A percentile compares a stretch with the other conserved stretches of the same genome.
phyloP scores from a whole-genome alignment of 2,113 vertebrate species.

The Sapayoa aenigma region DNA sequence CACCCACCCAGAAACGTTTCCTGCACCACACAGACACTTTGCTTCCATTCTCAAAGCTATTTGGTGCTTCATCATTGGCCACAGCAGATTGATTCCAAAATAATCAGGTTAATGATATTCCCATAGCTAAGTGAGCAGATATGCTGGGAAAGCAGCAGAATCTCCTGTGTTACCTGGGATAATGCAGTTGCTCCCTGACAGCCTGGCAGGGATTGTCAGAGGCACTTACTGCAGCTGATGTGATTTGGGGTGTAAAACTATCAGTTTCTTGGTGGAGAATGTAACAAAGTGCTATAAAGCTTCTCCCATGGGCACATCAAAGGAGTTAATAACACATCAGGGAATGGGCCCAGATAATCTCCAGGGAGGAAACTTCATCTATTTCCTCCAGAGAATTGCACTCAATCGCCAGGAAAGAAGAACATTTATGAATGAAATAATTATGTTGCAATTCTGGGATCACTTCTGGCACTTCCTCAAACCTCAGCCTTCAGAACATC shows the following conservation, averaged over 20 bases:
- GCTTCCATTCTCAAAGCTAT: slow-evolving; percentile 30
- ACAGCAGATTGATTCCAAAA: slow-evolving; percentile 23
- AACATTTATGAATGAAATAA: background rate
- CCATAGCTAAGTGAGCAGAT: slow-evolving; percentile 16
- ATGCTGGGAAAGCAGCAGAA: background rate
- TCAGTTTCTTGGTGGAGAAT: background rate
- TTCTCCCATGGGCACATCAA: slow-evolving; percentile 27
- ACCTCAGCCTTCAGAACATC: background rate
- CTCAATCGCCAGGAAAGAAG: background rate
- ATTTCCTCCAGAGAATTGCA: background rate
- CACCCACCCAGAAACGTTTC: slow-evolving; percentile 17
- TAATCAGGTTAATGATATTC: slow-evolving; percentile 51
- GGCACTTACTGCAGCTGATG: background rate
- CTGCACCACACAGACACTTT: background rate
- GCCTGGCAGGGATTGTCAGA: background rate
- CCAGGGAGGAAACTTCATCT: background rate
- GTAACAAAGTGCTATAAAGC: background rate
- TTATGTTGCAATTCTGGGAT: background rate
- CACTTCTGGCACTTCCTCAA: background rate
- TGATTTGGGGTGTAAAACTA: background rate
- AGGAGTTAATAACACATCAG: background rate
- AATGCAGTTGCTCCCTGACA: background rate
- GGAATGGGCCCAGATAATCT: slow-evolving; percentile 10
- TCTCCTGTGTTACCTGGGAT: background rate
- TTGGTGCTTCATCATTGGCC: slow-evolving; percentile 23